Conservation (phyloP, 2,888 invertebrate species). For the Charanyca ferruginea region DNA sequence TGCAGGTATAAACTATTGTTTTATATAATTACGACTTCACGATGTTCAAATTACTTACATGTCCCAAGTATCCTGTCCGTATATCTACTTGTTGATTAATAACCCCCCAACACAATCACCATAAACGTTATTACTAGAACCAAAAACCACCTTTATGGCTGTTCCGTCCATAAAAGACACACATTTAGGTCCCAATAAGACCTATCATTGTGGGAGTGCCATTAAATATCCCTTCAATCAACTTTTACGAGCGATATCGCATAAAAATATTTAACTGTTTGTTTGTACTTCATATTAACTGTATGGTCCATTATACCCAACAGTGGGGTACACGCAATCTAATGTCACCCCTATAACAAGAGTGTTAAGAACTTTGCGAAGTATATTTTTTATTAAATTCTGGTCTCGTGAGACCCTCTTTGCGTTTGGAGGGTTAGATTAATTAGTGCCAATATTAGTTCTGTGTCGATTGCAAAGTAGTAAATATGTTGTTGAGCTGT, state of each 20-base stretch:
- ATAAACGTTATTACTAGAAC: constrained; percentile 47
- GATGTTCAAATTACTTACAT: background rate
- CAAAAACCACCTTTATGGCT: constrained; percentile 60
- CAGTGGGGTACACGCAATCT: constrained; percentile 56
- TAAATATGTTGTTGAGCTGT: constrained; percentile 56
- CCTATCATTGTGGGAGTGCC: constrained; percentile 73
- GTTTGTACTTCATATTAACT: constrained; percentile 89
- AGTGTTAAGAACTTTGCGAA: constrained; percentile 53
- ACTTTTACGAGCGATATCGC: constrained; percentile 87
- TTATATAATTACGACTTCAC: background rate
- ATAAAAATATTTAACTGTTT: constrained; percentile 91
- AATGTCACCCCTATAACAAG: constrained; percentile 63
- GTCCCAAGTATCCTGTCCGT: background rate
- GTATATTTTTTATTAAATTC: constrained; percentile 44
- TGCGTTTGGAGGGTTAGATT: constrained; percentile 71
- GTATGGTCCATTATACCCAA: constrained; percentile 64
- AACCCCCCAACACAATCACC: constrained; percentile 28
- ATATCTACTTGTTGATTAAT: constrained; percentile 15
- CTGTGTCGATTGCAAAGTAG: constrained; percentile 70
- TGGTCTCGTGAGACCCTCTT: constrained; percentile 58
- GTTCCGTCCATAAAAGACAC: constrained; percentile 62
- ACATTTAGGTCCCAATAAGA: constrained; percentile 75
- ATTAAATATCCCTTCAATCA: constrained; percentile 88
- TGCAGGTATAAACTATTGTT: background rate
- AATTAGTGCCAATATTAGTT: constrained; percentile 81